Evolutionary conservation across 2,888 invertebrate genomes (phyloP).

Genomic region (Oasisia sp.): DNA sequence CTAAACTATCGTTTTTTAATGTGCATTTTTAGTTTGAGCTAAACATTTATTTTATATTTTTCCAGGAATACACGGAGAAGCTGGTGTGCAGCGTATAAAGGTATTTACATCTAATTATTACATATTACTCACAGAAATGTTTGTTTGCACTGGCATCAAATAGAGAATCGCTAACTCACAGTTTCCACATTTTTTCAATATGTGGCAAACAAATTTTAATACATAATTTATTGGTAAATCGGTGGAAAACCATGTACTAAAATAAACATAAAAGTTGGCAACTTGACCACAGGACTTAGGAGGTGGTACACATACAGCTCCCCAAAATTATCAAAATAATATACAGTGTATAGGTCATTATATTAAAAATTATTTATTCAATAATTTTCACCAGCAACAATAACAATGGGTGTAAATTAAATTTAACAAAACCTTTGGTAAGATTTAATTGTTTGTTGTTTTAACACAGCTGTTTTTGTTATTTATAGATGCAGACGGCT

Average conservation of each 20-base stretch:
- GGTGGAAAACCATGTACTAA: too few relatives aligned
- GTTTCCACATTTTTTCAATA: not conserved
- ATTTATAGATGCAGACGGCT: constrained; percentile 50
- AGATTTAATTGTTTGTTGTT: not conserved
- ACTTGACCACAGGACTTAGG: too few relatives aligned
- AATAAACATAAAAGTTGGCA: too few relatives aligned
- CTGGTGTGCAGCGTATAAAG: constrained; percentile 65
- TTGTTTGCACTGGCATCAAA: too few relatives aligned
- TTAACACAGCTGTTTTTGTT: not conserved
- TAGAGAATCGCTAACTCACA: too few relatives aligned
- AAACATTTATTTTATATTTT: constrained; percentile 50
- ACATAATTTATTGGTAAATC: too few relatives aligned
- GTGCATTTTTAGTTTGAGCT: not conserved
- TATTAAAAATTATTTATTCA: not conserved
- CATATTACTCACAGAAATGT: too few relatives aligned
- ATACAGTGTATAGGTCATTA: not conserved
- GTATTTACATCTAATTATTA: constrained; percentile 7
- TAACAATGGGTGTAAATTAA: not conserved
- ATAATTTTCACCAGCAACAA: not conserved
- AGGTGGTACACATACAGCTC: too few relatives aligned
- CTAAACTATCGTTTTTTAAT: not conserved
- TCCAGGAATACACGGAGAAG: constrained; percentile 67
- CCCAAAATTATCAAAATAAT: too few relatives aligned
- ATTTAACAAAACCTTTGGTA: not conserved
- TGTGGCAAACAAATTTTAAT: too few relatives aligned